Evolutionary conservation across 2,797 vertebrate species (phyloP), one percentile per base, ranked within the genome.

Genomic region (Macrochelys suwanniensis): DNA sequence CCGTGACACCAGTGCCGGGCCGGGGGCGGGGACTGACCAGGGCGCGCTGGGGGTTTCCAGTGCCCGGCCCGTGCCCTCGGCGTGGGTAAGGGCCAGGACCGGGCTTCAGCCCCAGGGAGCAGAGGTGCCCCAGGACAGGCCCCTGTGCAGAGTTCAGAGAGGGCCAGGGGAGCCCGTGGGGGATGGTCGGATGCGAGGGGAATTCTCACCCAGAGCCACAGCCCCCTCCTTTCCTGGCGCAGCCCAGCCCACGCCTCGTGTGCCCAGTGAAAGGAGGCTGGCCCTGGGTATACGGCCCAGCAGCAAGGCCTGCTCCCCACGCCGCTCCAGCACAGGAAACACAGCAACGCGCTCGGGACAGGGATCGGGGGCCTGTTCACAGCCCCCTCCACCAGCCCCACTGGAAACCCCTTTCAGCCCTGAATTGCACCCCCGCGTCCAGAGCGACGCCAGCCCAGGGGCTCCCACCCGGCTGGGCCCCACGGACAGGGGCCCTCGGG

Each of bases 361-460:
- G 45, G 12, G 33, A 68, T 84, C 23, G 76, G 82, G 82, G 84
- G 25, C 56, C 57, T 6, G 11, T 59, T 11, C 84, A 16, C 45
- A 15, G 17, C 10, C 56, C 45, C 61, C 82, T 28, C 65, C 53
- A 17, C 2, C 50, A 4, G 49, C 7, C 25, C 77, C 94, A 91
- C 76, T 56, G 95, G 88, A 95, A 95, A 90, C 80, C 88, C 89
- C 50, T 87, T 96, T 93, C 80, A 88, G 89, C 87, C 80, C 92
- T 88, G 56, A 93, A 93, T 79, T 94, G 89, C 96, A 96, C 92
- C 33, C 77, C 37, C 1, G 2, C 4, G 6, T 21, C 51, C 26
- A 15, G n/a, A n/a, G 50, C 0, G 2, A 53, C 56, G 57, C 2
- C 56, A 31, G 28, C 17, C 17, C 65, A n/a, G 19, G n/a, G n/a